Percentiles rank a stretch among this genome's conserved stretches.
These are phyloP conservation scores for Brachypodius melanocephalos DNA, from an alignment of 2,113 vertebrate species.

Conservation along the genomic window DNA sequence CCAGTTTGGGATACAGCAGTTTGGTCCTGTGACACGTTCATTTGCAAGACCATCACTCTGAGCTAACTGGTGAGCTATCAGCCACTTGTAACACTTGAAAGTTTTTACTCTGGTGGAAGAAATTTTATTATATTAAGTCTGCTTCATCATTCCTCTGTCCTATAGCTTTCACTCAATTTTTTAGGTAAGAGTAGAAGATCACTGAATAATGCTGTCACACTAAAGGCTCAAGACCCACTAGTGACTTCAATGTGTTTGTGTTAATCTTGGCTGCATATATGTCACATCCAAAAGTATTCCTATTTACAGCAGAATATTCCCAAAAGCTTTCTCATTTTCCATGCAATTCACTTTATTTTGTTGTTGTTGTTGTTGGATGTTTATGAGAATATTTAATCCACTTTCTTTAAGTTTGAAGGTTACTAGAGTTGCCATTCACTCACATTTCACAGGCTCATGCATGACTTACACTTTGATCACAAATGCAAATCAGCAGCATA, in stretches of 20 bases:
- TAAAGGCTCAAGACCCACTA: neutral
- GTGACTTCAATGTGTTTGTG: neutral
- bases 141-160: neutral
- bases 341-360: neutral
- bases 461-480: conserved; percentile 4
- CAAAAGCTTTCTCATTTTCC: neutral
- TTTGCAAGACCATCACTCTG: neutral
- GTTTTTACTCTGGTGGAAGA: neutral
- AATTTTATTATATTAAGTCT: neutral
- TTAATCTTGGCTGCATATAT: neutral
- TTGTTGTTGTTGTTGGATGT: neutral
- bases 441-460: neutral
- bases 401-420: conserved; percentile 3
- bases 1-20: neutral
- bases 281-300: neutral
- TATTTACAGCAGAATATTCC: neutral
- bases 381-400: neutral
- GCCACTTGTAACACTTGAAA: neutral
- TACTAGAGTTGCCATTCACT: neutral
- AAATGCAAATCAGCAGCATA: conserved; percentile 26
- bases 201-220: neutral
- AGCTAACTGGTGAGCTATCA: neutral
- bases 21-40: neutral
- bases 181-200: neutral
- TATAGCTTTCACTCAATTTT: neutral